Conservation (phyloP, 2,113 vertebrate genomes). For the Himantopus leucocephalus region DNA sequence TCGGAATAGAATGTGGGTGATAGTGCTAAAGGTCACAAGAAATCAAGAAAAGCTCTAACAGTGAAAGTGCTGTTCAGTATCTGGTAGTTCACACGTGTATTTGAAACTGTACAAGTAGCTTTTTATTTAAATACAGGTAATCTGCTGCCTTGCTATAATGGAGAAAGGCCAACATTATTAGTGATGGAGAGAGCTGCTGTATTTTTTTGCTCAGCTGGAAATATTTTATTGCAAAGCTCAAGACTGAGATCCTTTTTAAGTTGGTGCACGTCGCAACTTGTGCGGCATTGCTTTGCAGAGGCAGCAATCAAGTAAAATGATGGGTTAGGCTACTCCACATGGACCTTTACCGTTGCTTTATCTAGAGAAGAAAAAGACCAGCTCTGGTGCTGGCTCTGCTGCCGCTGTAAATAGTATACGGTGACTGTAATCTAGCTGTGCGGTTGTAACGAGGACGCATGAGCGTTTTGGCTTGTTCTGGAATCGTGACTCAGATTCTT, state of each 20-base stretch:
- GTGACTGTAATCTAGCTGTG: background rate
- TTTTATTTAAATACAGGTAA: background rate
- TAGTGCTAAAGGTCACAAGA: background rate
- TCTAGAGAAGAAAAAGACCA: background rate
- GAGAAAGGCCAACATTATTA: background rate
- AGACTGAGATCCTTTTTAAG: background rate
- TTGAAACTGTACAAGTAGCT: background rate
- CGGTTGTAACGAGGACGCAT: background rate
- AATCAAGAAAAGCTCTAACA: background rate
- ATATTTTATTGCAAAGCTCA: background rate
- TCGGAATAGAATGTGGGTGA: background rate
- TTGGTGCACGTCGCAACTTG: fast-evolving
- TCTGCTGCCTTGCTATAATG: background rate
- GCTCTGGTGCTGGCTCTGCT: background rate
- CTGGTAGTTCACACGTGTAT: background rate
- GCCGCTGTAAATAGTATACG: background rate
- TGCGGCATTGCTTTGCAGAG: background rate
- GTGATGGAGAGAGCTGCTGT: background rate
- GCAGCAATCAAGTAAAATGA: background rate
- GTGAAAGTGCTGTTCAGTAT: background rate
- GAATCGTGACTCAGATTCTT: background rate
- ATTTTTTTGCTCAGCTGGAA: background rate
- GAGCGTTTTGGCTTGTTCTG: background rate
- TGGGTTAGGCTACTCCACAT: background rate
- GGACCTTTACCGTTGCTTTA: background rate